These are phyloP conservation scores for Diplodus sargus DNA, from an alignment of 2,797 vertebrate species.

Conservation along the genomic window DNA sequence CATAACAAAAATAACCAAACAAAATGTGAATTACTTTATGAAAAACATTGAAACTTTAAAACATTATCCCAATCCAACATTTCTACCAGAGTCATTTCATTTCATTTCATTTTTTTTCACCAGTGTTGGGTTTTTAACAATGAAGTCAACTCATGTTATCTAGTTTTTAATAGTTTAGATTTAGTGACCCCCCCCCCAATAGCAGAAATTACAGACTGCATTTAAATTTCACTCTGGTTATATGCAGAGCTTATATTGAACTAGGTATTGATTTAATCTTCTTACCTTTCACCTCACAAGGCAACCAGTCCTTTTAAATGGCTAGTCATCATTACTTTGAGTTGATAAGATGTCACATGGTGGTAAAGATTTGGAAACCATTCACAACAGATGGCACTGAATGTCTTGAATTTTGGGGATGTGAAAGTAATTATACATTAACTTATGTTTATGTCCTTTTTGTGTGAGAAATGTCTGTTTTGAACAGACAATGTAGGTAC, in stretches of 20 bases:
- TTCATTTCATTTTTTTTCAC: too few species aligned
- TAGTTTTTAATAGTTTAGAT: too few species aligned
- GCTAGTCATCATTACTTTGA: neutral
- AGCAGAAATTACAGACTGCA: too few species aligned
- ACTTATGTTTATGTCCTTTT: neutral
- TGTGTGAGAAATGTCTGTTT: neutral
- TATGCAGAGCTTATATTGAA: neutral
- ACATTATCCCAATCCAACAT: too few species aligned
- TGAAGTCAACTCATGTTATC: too few species aligned
- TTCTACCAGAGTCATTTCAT: too few species aligned
- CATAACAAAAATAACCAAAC: too few species aligned
- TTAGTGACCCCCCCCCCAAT: too few species aligned
- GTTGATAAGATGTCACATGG: slow-evolving; percentile 15
- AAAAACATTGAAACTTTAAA: too few species aligned
- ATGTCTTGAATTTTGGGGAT: neutral
- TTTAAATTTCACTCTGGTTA: neutral
- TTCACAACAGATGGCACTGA: neutral
- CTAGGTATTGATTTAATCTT: neutral
- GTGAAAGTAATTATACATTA: neutral
- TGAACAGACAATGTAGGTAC: neutral
- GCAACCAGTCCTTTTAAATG: neutral
- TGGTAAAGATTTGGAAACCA: slow-evolving; percentile 19
- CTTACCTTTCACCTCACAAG: neutral
- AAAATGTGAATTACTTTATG: too few species aligned
- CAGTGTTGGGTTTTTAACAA: too few species aligned